Evolutionary conservation across 2,888 invertebrate genomes (phyloP).

Genomic region (Peribatodes rhomboidaria): DNA sequence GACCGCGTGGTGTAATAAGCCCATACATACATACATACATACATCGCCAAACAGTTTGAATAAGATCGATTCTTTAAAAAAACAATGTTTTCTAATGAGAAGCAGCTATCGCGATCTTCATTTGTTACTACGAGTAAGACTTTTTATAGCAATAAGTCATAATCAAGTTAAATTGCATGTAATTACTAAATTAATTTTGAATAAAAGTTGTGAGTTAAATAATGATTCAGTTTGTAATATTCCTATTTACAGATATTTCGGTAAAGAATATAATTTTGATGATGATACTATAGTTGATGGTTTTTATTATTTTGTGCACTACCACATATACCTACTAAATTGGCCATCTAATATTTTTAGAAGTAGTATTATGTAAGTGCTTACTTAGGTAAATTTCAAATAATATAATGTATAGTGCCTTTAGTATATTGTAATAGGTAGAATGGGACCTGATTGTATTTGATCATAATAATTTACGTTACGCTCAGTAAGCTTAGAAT

Average conservation of each 20-base stretch:
- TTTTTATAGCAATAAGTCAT: constrained; percentile 19
- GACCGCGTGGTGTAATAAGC: too few species aligned
- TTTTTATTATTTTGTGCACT: too few species aligned
- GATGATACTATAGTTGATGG: background rate
- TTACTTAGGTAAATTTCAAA: too few species aligned
- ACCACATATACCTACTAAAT: too few species aligned
- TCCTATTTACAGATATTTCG: background rate
- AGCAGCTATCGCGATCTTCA: constrained; percentile 13
- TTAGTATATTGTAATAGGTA: too few species aligned
- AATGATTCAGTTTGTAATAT: background rate
- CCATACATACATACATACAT: background rate
- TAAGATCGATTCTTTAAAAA: constrained; percentile 20
- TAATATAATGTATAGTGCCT: too few species aligned
- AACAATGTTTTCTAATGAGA: constrained; percentile 6
- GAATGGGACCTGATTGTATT: too few species aligned
- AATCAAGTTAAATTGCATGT: background rate
- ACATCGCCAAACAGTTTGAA: background rate
- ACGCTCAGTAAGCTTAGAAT: constrained; percentile 24
- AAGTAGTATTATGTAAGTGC: too few species aligned
- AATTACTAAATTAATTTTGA: constrained; percentile 1
- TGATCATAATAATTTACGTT: background rate
- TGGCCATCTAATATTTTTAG: too few species aligned
- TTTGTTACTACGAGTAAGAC: background rate
- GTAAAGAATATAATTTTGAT: background rate
- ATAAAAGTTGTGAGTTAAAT: background rate